Base-by-base conservation (phyloP, 2,797 vertebrate species). In the Platalea minor region DNA sequence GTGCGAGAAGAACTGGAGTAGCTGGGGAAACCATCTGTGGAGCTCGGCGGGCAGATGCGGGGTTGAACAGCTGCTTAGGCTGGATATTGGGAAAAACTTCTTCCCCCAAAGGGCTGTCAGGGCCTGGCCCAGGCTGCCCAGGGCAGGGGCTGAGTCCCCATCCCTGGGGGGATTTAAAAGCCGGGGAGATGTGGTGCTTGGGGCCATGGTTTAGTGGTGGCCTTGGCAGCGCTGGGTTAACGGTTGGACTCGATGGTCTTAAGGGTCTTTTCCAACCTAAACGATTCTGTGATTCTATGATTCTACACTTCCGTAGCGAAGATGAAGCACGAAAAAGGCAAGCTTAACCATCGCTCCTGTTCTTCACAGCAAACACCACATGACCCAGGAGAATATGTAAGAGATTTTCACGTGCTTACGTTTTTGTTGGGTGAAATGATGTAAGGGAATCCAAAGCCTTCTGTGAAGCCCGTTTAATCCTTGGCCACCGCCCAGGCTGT, bases 281-380 rank as follows among this genome's bases (percentile, higher is more conserved):
- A 41, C 12, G 5, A 41, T 41, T 41, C 39, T 12, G 12, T 13
- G 12, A 41, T 41, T 41, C 39, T 41, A 41, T 39, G 39, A 39
- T 39, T 11, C 39, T 39, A 39, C 13, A 9, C 79, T 67, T 82
- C 7, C 9, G 1, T 0, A 33, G 53, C 0, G 1, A 37, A 63
- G 65, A 53, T 4, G 43, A 57, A 74, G 35, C 37, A 21, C 21
- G 69, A 8, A 14, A 63, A 50, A 46, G 13, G 4, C 13, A 53
- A 74, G 28, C 9, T 10, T 8, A 26, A 25, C 72, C 60, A 3
- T 0, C 0, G 11, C 54, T 68, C 69, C 25, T 3, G 4, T 13
- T 53, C 77, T 29, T 87, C 85, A 25, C 31, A 63, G 64, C 79
- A 64, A 88, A 7, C 8, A 41, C 76, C 19, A 33, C 28, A 37